Percentiles rank a stretch among this genome's conserved stretches.
Conservation (phyloP, 2,113 vertebrate genomes). For the Physeter macrocephalus region DNA sequence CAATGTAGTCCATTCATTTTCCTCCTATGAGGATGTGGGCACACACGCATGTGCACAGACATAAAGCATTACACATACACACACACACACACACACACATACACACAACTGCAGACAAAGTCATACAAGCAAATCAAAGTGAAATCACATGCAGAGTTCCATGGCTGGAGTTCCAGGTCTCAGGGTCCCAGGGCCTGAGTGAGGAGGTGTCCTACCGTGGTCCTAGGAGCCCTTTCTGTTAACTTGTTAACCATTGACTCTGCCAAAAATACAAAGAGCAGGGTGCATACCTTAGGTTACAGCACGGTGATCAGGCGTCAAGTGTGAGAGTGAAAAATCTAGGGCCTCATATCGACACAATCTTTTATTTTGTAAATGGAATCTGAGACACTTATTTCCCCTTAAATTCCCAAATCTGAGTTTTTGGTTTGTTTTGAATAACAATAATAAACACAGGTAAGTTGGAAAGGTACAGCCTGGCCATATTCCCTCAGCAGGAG, state of each 20-base stretch:
- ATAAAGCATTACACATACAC: not conserved
- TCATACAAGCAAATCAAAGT: not conserved
- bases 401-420: not conserved
- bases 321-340: not conserved
- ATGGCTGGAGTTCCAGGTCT: no score
- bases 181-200: fast-evolving
- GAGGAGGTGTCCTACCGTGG: not conserved
- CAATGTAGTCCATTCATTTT: not conserved
- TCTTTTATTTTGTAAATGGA: not conserved
- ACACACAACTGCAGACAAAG: not conserved
- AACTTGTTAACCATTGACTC: not conserved
- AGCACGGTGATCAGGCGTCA: not conserved
- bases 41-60: fast-evolving
- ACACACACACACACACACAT: not conserved
- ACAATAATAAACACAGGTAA: not conserved
- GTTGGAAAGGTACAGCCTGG: not conserved
- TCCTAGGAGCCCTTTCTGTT: not conserved
- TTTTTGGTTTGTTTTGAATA: not conserved
- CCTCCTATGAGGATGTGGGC: not conserved
- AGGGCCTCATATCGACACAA: not conserved
- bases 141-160: no score
- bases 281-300: fast-evolving
- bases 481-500: no score
- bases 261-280: not conserved
- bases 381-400: not conserved